Conservation (phyloP, 2,888 invertebrate species). For the Ennomos quercinarius region DNA sequence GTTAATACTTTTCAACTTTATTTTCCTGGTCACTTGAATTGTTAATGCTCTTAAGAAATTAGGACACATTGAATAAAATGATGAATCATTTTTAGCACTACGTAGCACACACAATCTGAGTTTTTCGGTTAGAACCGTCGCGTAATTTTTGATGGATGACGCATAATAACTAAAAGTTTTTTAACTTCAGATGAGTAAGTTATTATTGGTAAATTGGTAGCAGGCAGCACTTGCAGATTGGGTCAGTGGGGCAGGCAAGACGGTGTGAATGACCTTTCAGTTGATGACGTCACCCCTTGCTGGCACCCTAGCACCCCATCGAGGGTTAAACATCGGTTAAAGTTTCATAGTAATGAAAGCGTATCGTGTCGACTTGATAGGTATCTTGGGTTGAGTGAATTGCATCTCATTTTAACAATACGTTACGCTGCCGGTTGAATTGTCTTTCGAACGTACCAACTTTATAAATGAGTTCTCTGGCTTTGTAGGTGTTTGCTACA, state of each 20-base stretch:
- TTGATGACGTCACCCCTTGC: slow-evolving; percentile 42
- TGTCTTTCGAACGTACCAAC: slow-evolving; percentile 8
- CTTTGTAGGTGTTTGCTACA: not conserved
- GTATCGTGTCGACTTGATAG: slow-evolving; percentile 1
- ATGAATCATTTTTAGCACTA: too few relatives aligned
- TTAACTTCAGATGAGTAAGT: slow-evolving; percentile 26
- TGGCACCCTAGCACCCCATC: slow-evolving; percentile 23
- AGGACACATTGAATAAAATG: too few relatives aligned
- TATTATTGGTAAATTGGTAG: slow-evolving; percentile 15
- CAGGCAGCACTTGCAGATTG: slow-evolving; percentile 28
- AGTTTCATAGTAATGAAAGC: slow-evolving; percentile 16
- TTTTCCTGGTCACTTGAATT: too few relatives aligned
- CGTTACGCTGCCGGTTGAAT: not conserved
- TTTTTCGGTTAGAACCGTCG: not conserved
- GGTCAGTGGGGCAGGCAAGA: slow-evolving; percentile 45
- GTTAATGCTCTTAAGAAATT: too few relatives aligned
- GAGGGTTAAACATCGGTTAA: slow-evolving; percentile 27
- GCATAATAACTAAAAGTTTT: slow-evolving; percentile 11
- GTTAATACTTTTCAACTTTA: not conserved
- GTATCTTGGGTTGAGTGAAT: slow-evolving; percentile 2
- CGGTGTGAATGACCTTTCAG: slow-evolving; percentile 39
- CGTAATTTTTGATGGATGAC: slow-evolving; percentile 9
- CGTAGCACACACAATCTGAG: too few relatives aligned
- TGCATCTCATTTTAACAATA: slow-evolving; percentile 11
- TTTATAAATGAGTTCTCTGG: slow-evolving; percentile 8